Conservation (phyloP, 2,797 vertebrate genomes). For the Aulostomus chinensis region DNA sequence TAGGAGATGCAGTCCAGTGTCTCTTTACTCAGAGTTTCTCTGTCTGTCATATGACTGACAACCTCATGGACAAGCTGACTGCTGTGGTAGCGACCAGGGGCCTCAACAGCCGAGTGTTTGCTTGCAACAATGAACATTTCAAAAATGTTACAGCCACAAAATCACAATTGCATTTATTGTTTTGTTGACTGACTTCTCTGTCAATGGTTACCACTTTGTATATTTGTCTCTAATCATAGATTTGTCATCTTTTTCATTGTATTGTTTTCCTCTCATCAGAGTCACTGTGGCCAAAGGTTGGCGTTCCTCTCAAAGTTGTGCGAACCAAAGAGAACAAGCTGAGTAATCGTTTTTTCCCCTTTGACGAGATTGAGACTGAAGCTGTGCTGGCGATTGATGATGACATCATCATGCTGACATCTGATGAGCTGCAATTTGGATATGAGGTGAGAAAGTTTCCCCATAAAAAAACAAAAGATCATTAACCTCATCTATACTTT, state of each 20-base stretch:
- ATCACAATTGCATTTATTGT: no score
- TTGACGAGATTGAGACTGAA: constrained; percentile 96
- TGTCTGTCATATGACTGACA: no score
- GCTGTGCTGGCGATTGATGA: constrained; percentile 97
- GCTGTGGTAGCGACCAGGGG: no score
- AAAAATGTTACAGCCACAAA: no score
- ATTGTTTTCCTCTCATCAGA: constrained; percentile 73
- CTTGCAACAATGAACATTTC: no score
- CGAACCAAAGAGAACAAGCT: constrained; percentile 96
- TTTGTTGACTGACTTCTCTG: no score
- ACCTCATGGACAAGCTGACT: no score
- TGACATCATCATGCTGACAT: constrained; percentile 98
- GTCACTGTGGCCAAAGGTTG: constrained; percentile 94
- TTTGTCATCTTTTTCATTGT: neutral
- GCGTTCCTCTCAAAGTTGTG: constrained; percentile 94
- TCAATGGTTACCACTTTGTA: no score
- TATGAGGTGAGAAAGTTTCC: constrained; percentile 87
- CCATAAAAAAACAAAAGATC: neutral
- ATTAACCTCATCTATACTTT: constrained; percentile 8
- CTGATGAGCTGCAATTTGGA: constrained; percentile 97
- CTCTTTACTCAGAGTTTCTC: no score
- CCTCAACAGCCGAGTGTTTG: no score
- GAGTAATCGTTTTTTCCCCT: constrained; percentile 98
- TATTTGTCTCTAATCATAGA: no score
- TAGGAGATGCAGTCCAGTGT: no score